A percentile compares a stretch with the other conserved stretches of the same genome.
phyloP scores from a whole-genome alignment of 1,140 invertebrate species.

The Neotoxoptera formosana region DNA sequence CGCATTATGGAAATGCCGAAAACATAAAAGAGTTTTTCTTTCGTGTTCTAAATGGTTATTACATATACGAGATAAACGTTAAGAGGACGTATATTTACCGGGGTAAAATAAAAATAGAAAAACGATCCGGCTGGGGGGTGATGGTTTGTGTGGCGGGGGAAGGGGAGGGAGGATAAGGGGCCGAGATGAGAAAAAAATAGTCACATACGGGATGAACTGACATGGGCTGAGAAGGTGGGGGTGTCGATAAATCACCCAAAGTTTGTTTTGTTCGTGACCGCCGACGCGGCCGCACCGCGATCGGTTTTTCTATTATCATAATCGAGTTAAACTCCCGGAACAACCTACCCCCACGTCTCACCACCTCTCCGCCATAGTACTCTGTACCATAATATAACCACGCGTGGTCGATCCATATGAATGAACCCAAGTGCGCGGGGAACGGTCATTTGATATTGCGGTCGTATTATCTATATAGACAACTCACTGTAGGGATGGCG shows the following conservation, averaged over 20 bases:
- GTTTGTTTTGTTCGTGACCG: conserved; percentile 56
- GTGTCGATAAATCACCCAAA: conserved; percentile 53
- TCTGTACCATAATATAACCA: neutral
- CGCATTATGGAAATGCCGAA: conserved; percentile 58
- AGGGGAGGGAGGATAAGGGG: neutral
- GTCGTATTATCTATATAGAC: conserved; percentile 21
- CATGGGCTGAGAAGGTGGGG: neutral
- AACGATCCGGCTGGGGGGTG: neutral
- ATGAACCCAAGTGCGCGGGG: conserved; percentile 33
- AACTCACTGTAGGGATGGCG: neutral
- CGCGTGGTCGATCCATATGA: conserved; percentile 32
- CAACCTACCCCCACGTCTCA: neutral
- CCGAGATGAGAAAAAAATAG: conserved; percentile 16
- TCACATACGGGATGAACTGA: neutral
- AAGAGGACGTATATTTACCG: conserved; percentile 50
- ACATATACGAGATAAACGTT: conserved; percentile 52
- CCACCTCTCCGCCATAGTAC: neutral
- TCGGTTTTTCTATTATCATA: conserved; percentile 58
- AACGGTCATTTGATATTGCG: conserved; percentile 49
- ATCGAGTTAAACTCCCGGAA: conserved; percentile 57
- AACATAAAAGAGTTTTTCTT: conserved; percentile 51
- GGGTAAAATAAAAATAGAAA: conserved; percentile 45
- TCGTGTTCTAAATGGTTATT: conserved; percentile 53
- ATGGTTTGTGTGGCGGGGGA: too few relatives aligned
- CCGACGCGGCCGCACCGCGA: conserved; percentile 30